Evolutionary conservation across 2,113 vertebrate species (phyloP).

Genomic region (Galbula dea): DNA sequence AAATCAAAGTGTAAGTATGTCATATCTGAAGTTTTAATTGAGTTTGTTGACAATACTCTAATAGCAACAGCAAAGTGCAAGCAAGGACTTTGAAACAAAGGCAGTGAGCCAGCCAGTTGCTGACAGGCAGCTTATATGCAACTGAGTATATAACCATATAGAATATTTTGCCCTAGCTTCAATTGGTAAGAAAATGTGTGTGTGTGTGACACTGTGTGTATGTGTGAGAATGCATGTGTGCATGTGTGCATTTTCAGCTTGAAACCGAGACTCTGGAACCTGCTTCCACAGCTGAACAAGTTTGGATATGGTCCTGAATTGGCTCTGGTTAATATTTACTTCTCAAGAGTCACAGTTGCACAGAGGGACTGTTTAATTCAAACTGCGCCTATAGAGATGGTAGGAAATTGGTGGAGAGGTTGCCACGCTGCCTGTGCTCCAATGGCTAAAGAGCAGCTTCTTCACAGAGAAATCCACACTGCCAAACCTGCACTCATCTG

Average conservation of each 20-base stretch:
- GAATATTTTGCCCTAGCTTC: background rate
- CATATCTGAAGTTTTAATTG: background rate
- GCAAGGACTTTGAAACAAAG: background rate
- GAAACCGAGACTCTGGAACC: background rate
- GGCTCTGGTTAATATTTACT: background rate
- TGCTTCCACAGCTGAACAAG: background rate
- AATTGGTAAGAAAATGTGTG: background rate
- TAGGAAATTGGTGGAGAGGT: background rate
- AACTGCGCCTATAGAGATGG: background rate
- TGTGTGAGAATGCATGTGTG: background rate
- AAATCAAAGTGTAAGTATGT: slow-evolving; percentile 14
- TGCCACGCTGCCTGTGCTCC: background rate
- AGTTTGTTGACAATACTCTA: background rate
- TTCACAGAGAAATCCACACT: background rate
- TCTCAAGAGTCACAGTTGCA: background rate
- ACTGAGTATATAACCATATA: background rate
- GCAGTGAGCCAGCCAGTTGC: background rate
- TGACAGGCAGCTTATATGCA: background rate
- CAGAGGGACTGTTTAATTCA: background rate
- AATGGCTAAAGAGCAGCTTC: background rate
- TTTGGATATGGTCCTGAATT: background rate
- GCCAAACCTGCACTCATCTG: background rate
- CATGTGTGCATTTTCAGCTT: background rate
- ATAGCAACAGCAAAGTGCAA: background rate
- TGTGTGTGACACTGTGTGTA: rapidly evolving